Evolutionary conservation across 1,140 invertebrate genomes (phyloP), one percentile per base, ranked within the genome.

Genomic region (Harpegnathos saltator): DNA sequence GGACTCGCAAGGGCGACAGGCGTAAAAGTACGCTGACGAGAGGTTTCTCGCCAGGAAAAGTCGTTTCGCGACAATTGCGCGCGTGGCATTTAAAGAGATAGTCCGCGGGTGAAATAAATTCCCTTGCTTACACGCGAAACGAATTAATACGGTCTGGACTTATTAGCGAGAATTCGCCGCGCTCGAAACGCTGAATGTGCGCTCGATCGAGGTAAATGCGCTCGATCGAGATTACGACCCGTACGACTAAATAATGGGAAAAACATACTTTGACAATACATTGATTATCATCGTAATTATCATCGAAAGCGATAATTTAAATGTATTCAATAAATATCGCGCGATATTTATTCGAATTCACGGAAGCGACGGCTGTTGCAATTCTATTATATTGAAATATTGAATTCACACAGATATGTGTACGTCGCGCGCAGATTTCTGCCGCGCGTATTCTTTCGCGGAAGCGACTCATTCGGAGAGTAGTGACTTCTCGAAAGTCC

Each of bases 61-160:
- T 58, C 33, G 22, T 78, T 78, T 56, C 33, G 11, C 63, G 7
- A 56, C 62, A 69, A 69, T 78, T 56, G 50, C 22, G n/a, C 56
- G 33, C 4, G 33, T 33, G 38, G 33, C 4, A 3, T 56, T 78
- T 68, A 69, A 69, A 78, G 17, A 69, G 59, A 75, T 75, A 52
- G 7, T 52, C 15, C 12, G 17, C 17, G 26, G 33, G 17, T 12
- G 17, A 78, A 69, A 58, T 44, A 69, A 58, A 17, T 56, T 78
- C 9, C 2, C 7, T 29, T 44, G 15, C 69, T 69, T 5, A 22
- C 22, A 19, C 54, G 54, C 22, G 54, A 11, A 19, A 2, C 24
- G 24, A 52, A 69, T 69, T 56, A 56, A n/a, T n/a, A 19, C n/a
- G 44, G 14, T 48, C 15, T 65, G 44, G 44, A 65, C 14, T 12